Conservation (phyloP, 2,113 vertebrate species). For the Herpailurus yagouaroundi region DNA sequence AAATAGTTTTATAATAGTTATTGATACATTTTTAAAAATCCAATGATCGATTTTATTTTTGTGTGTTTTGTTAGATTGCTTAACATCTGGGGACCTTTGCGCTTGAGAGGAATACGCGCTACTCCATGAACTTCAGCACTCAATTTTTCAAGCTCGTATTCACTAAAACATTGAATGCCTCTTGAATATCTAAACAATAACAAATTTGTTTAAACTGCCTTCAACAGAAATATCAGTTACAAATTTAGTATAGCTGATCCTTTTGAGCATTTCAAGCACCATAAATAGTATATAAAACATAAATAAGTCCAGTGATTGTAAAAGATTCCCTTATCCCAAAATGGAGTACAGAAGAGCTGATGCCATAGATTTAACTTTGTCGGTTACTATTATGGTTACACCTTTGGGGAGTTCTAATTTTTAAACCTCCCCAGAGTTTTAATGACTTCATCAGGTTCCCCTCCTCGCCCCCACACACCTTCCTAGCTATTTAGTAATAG, state of each 20-base stretch:
- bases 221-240: constrained; percentile 27
- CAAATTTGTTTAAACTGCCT: constrained; percentile 23
- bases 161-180: not conserved
- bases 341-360: not conserved
- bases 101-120: not conserved
- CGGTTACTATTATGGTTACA: not conserved
- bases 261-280: constrained; percentile 12
- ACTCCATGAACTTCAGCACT: not conserved
- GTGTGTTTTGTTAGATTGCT: constrained; percentile 1
- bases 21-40: not conserved
- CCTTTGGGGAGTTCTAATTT: not conserved
- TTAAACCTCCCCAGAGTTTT: not conserved
- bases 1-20: not conserved
- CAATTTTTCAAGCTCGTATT: constrained; percentile 36
- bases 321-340: not conserved
- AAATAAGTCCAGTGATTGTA: not conserved
- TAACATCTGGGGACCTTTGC: not conserved
- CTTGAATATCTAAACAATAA: constrained; percentile 22
- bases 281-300: not conserved
- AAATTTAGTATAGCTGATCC: constrained; percentile 8
- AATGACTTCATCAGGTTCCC: not conserved
- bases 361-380: not conserved
- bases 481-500: not conserved
- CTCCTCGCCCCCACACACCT: too few relatives aligned
- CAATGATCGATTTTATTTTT: constrained; percentile 6